A percentile compares a stretch with the other conserved stretches of the same genome.
phyloP scores from a whole-genome alignment of 2,113 vertebrate genomes.

The Sphaerodactylus townsendi region DNA sequence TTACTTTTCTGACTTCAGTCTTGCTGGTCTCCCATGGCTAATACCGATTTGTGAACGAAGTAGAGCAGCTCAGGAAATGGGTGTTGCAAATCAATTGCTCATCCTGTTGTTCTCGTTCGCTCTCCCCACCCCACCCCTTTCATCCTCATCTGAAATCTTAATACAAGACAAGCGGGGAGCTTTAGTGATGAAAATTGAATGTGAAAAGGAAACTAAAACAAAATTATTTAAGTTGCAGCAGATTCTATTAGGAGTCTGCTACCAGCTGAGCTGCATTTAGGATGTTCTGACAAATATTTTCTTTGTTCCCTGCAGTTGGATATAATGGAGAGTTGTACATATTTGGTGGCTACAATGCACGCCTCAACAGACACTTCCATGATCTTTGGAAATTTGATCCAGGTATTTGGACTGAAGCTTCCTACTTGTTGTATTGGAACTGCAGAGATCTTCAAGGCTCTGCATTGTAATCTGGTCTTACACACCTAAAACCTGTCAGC shows the following conservation, averaged over 20 bases:
- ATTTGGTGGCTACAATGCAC: conserved; percentile 97
- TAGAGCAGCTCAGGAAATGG: background rate
- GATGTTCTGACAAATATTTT: background rate
- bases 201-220: background rate
- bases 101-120: background rate
- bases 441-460: background rate
- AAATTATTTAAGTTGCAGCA: background rate
- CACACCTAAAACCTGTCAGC: background rate
- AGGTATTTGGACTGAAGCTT: conserved; percentile 74
- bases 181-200: background rate
- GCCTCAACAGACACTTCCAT: conserved; percentile 94
- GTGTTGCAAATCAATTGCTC: background rate
- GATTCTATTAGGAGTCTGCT: background rate
- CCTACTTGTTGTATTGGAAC: background rate
- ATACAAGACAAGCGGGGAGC: background rate
- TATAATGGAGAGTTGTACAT: conserved; percentile 95
- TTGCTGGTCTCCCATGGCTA: background rate
- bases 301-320: conserved; percentile 79
- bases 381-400: conserved; percentile 98
- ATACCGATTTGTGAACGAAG: background rate
- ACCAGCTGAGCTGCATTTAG: background rate
- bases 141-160: background rate
- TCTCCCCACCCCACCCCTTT: too few species aligned
- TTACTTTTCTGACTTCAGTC: background rate
- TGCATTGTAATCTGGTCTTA: background rate